These are phyloP conservation scores for Origma solitaria DNA, from an alignment of 2,113 vertebrate genomes.

Conservation along the genomic window DNA sequence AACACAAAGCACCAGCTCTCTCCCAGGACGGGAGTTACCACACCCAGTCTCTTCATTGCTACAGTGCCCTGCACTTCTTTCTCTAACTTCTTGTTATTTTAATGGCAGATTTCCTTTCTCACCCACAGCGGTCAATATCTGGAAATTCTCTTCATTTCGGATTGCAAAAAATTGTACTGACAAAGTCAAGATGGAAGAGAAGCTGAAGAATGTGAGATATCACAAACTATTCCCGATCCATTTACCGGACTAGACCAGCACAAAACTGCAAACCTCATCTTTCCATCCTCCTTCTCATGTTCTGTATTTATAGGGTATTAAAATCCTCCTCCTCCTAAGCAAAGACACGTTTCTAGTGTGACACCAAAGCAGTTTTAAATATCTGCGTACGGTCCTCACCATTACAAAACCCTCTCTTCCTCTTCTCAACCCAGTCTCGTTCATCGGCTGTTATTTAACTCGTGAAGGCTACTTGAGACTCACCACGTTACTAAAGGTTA, in stretches of 20 bases:
- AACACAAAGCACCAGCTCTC: background rate
- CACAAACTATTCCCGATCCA: background rate
- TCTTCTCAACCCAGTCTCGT: background rate
- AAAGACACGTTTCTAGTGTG: background rate
- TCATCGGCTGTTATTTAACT: slow-evolving; percentile 39
- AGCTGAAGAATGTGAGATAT: background rate
- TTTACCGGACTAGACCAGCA: background rate
- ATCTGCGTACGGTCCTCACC: background rate
- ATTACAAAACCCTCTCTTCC: background rate
- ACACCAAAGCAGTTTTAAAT: background rate
- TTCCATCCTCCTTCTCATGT: background rate
- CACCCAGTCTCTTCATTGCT: background rate
- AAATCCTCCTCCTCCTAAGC: background rate
- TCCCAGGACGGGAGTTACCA: background rate
- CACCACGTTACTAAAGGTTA: background rate
- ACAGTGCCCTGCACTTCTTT: background rate
- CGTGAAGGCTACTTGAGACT: background rate
- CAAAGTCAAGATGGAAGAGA: background rate
- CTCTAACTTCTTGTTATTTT: background rate
- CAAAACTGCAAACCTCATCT: background rate
- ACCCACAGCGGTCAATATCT: background rate
- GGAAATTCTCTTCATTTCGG: background rate
- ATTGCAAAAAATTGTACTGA: background rate
- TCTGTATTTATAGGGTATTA: background rate
- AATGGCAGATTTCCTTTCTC: background rate